Evolutionary conservation across 2,113 vertebrate species (phyloP).

Genomic region (Ophthalmolycus amberensis): DNA sequence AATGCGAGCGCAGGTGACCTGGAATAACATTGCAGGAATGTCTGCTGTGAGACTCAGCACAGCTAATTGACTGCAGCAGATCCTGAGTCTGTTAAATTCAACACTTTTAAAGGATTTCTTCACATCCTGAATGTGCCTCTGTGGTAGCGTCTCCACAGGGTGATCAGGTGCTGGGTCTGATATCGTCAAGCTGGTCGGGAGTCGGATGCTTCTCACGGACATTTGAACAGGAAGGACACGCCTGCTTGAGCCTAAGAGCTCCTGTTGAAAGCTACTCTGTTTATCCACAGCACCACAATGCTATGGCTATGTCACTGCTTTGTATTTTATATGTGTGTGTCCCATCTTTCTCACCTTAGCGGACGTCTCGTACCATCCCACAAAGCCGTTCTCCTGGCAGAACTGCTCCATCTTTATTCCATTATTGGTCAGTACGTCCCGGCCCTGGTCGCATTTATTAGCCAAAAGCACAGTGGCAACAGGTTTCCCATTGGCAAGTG

Average conservation of each 20-base stretch:
- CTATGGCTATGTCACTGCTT: neutral
- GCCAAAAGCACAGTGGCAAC: slow-evolving; percentile 86
- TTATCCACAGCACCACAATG: slow-evolving; percentile 16
- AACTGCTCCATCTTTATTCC: slow-evolving; percentile 86
- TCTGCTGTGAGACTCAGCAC: slow-evolving; percentile 18
- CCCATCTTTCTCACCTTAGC: slow-evolving; percentile 82
- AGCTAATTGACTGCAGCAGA: slow-evolving; percentile 34
- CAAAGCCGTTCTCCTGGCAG: slow-evolving; percentile 86
- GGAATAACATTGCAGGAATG: slow-evolving; percentile 17
- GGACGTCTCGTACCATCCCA: slow-evolving; percentile 86
- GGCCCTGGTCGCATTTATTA: slow-evolving; percentile 87
- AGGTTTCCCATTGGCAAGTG: slow-evolving; percentile 83
- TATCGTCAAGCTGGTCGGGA: slow-evolving; percentile 10
- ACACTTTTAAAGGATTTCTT: slow-evolving; percentile 37
- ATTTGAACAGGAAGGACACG: slow-evolving; percentile 18
- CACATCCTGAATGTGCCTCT: slow-evolving; percentile 37
- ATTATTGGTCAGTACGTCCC: slow-evolving; percentile 79
- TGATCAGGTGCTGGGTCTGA: slow-evolving; percentile 39
- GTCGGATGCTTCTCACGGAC: slow-evolving; percentile 45
- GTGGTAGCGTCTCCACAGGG: slow-evolving; percentile 28
- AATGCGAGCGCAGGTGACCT: slow-evolving; percentile 34
- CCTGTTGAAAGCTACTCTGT: neutral
- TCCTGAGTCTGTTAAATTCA: slow-evolving; percentile 20
- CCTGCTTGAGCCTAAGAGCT: slow-evolving; percentile 1
- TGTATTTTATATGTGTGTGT: neutral